These are phyloP conservation scores for Sardina pilchardus DNA, from an alignment of 2,113 vertebrate genomes.

Conservation along the genomic window DNA sequence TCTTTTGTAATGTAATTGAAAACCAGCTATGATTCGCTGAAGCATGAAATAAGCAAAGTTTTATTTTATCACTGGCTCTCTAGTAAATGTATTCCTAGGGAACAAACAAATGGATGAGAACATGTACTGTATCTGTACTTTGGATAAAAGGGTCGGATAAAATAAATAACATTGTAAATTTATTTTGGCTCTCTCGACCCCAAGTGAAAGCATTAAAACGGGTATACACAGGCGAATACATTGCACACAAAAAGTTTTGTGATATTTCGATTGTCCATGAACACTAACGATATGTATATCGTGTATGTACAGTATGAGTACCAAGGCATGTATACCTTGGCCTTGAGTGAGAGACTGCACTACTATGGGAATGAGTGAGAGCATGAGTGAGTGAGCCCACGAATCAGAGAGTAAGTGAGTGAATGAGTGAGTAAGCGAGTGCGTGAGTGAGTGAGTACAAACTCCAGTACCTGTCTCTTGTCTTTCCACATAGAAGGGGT, in stretches of 20 bases:
- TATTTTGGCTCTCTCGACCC: neutral
- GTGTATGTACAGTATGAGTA: no score
- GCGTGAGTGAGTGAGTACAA: neutral
- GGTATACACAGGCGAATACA: neutral
- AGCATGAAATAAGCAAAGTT: neutral
- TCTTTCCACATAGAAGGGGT: conserved; percentile 86
- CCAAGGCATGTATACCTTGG: no score
- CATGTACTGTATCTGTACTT: neutral
- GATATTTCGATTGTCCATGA: neutral
- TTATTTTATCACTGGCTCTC: neutral
- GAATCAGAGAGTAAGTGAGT: neutral
- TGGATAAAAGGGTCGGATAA: neutral
- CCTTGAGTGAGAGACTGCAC: neutral
- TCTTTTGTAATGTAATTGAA: neutral
- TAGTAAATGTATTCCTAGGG: neutral
- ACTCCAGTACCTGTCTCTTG: conserved; percentile 78
- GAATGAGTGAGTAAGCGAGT: neutral
- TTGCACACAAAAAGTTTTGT: neutral
- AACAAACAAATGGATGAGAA: neutral
- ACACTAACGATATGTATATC: no score
- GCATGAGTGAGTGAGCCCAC: neutral
- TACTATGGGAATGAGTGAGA: neutral
- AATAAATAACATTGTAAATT: neutral
- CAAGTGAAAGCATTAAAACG: neutral
- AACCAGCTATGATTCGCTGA: neutral